Conservation (phyloP, 2,797 vertebrate genomes). For the Trichosurus vulpecula region DNA sequence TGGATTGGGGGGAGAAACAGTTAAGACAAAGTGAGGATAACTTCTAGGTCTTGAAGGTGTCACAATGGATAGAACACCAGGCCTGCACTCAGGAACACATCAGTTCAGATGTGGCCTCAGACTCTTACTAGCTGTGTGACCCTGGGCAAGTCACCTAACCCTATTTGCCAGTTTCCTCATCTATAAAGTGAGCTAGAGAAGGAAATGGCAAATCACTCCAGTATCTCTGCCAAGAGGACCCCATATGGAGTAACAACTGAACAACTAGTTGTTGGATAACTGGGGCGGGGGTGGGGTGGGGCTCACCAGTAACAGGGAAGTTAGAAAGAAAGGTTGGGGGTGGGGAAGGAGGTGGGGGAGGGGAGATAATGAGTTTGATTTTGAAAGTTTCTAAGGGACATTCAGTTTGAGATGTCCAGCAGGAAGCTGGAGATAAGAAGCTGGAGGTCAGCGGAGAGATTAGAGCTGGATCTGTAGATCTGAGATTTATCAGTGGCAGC, state of each 20-base stretch:
- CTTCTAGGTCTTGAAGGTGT: not conserved
- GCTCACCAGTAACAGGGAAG: not conserved
- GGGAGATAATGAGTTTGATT: not conserved
- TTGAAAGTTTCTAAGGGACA: not conserved
- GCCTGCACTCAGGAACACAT: not conserved
- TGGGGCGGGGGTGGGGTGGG: too few species aligned
- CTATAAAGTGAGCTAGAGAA: not conserved
- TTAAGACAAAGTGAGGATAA: not conserved
- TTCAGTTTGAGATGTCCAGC: not conserved
- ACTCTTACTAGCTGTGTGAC: not conserved
- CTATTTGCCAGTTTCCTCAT: not conserved
- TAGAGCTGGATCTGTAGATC: not conserved
- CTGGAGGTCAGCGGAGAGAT: not conserved
- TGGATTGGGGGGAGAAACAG: not conserved
- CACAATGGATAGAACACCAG: not conserved
- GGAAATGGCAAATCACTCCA: not conserved
- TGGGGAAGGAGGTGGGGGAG: not conserved
- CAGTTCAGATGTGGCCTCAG: not conserved
- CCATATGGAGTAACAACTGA: not conserved
- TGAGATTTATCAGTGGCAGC: not conserved
- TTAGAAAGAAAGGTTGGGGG: not conserved
- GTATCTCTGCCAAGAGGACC: not conserved
- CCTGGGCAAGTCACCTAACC: not conserved
- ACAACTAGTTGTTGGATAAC: not conserved
- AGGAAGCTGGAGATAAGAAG: not conserved